Percentiles rank a stretch among this genome's conserved stretches.
phyloP scores from a whole-genome alignment of 2,113 vertebrate species.

The Barbus barbus region DNA sequence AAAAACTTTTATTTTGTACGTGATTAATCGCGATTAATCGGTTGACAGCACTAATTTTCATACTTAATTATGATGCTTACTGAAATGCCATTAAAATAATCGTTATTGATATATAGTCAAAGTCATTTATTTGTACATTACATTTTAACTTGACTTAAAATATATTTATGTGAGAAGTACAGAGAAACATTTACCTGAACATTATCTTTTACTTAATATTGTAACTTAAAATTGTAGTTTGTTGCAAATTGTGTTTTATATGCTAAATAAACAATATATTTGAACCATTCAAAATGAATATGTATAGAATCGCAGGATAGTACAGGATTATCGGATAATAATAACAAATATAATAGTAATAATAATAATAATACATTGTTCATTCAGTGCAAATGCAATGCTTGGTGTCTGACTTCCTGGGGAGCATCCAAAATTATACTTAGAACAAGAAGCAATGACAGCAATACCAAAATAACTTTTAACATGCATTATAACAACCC shows the following conservation, averaged over 20 bases:
- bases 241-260: not conserved
- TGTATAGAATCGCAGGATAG: not conserved
- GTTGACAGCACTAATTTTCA: too few relatives aligned
- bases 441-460: conserved; percentile 11
- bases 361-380: not conserved
- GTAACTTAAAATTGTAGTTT: too few relatives aligned
- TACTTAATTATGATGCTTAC: not conserved
- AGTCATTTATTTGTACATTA: not conserved
- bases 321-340: not conserved
- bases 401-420: conserved; percentile 13
- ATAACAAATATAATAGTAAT: not conserved
- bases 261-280: not conserved
- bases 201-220: too few relatives aligned
- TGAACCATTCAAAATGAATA: not conserved
- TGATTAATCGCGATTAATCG: too few relatives aligned
- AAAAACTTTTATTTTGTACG: too few relatives aligned
- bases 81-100: too few relatives aligned
- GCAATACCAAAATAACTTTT: conserved; percentile 20
- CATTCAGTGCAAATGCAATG: not conserved
- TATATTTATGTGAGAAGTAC: too few relatives aligned
- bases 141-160: not conserved
- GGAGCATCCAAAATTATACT: conserved; percentile 29
- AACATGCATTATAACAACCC: conserved; percentile 35
- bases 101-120: too few relatives aligned
- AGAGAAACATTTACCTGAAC: not conserved